These are phyloP conservation scores for Athalia circularis DNA, from an alignment of 2,888 invertebrate species.

Conservation along the genomic window DNA sequence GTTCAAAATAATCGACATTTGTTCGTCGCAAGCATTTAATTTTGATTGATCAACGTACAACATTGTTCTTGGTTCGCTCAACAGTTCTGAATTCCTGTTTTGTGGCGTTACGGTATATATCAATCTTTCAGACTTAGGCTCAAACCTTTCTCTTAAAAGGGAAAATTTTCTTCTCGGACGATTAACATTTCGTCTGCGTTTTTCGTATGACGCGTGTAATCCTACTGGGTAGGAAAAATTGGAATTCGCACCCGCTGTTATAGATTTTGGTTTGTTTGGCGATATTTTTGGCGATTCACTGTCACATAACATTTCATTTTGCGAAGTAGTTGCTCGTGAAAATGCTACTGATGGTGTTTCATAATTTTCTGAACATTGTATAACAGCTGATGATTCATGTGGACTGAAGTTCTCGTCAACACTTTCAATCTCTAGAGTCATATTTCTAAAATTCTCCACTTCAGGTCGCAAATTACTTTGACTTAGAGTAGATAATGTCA, in stretches of 20 bases:
- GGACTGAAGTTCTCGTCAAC: background rate
- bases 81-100: slow-evolving; percentile 21
- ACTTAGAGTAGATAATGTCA: background rate
- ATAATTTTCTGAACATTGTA: slow-evolving; percentile 25
- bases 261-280: slow-evolving; percentile 26
- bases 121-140: slow-evolving; percentile 74
- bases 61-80: slow-evolving; percentile 16
- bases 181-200: slow-evolving; percentile 63
- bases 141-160: slow-evolving; percentile 78
- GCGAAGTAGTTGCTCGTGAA: slow-evolving; percentile 73
- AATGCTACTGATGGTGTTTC: slow-evolving; percentile 12
- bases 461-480: slow-evolving; percentile 16
- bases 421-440: slow-evolving; percentile 11
- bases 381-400: slow-evolving; percentile 9
- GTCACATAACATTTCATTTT: slow-evolving; percentile 73
- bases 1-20: slow-evolving; percentile 55
- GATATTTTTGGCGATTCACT: slow-evolving; percentile 62
- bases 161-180: slow-evolving; percentile 79
- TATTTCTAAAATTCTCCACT: slow-evolving; percentile 21
- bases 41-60: slow-evolving; percentile 31
- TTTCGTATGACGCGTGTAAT: slow-evolving; percentile 49
- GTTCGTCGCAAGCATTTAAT: slow-evolving; percentile 45
- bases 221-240: slow-evolving; percentile 39
- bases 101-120: slow-evolving; percentile 57
- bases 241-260: background rate